Conservation (phyloP, 2,888 invertebrate species). For the Pinctada fucata region DNA sequence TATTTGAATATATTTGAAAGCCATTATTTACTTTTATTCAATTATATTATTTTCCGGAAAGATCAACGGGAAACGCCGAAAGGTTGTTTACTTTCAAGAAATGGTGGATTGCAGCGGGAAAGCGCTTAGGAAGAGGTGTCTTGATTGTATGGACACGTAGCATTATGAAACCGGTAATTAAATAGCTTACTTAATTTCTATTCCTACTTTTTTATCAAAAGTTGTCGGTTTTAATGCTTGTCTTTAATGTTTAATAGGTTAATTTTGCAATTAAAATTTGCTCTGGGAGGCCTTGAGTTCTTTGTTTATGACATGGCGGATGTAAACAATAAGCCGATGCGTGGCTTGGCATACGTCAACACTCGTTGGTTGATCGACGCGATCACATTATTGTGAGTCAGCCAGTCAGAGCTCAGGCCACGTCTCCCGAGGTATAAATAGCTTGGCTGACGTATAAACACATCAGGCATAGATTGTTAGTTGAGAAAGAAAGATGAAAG, state of each 20-base stretch:
- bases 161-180: neutral
- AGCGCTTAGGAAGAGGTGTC: neutral
- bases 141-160: neutral
- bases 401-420: slow-evolving; percentile 38
- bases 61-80: too few relatives aligned
- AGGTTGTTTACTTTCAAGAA: neutral
- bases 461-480: slow-evolving; percentile 45
- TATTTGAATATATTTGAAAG: too few relatives aligned
- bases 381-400: slow-evolving; percentile 44
- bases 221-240: neutral
- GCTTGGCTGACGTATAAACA: slow-evolving; percentile 50
- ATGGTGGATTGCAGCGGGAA: slow-evolving; percentile 2
- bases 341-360: slow-evolving; percentile 47
- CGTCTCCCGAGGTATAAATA: slow-evolving; percentile 46
- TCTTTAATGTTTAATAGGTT: neutral
- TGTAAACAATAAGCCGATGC: slow-evolving; percentile 52
- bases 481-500: slow-evolving; percentile 50
- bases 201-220: neutral
- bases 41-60: too few relatives aligned
- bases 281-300: slow-evolving; percentile 21
- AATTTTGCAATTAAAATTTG: neutral
- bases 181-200: neutral
- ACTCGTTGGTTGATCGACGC: slow-evolving; percentile 37
- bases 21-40: too few relatives aligned
- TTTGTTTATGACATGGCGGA: slow-evolving; percentile 39